These are phyloP conservation scores for Caenorhabditis angaria DNA, from an alignment of 2,888 invertebrate genomes.

Conservation along the genomic window DNA sequence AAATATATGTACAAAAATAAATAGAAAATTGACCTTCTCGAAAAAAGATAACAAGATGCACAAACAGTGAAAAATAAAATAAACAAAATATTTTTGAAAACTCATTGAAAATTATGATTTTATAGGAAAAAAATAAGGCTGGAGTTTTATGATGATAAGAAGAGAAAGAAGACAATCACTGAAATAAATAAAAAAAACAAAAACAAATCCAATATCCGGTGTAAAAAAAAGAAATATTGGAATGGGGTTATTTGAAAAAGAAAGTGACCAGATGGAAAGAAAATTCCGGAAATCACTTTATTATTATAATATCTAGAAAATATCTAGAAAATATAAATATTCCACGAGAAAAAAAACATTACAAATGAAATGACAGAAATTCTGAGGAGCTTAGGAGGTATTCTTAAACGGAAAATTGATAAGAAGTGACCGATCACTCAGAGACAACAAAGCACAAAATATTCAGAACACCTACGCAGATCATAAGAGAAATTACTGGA, in stretches of 20 bases:
- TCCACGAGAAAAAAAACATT: no score
- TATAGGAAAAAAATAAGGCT: background rate
- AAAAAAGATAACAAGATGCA: background rate
- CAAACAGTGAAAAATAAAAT: background rate
- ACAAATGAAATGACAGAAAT: background rate
- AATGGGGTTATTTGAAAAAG: background rate
- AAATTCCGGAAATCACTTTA: background rate
- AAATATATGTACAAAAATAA: background rate
- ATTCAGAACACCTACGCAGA: background rate
- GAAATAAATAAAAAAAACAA: background rate
- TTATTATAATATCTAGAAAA: no score
- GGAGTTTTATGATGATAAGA: background rate
- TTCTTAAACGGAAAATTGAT: background rate
- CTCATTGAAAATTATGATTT: background rate
- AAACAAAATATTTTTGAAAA: background rate
- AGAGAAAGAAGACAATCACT: background rate
- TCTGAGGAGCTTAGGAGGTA: background rate
- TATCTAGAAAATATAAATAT: no score
- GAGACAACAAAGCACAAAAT: background rate
- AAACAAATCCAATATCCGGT: background rate
- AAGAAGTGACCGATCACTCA: background rate
- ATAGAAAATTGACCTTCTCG: background rate
- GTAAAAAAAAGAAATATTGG: constrained; percentile 5
- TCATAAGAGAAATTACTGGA: background rate
- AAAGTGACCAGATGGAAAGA: constrained; percentile 3